Evolutionary conservation across 2,113 vertebrate species (phyloP).

Genomic region (Protobothrops mucrosquamatus): DNA sequence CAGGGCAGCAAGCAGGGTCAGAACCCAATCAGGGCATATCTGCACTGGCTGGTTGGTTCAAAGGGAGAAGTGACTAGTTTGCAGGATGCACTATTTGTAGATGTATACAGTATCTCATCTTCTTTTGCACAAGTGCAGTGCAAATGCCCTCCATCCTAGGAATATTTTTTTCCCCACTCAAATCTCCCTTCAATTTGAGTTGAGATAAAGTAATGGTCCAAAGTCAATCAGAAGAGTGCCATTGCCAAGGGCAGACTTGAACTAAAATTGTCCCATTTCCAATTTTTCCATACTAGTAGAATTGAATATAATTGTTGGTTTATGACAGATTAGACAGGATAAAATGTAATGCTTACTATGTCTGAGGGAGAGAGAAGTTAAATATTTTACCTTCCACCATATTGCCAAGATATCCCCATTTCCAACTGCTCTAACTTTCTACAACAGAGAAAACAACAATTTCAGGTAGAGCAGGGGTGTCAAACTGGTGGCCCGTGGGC

Average conservation of each 20-base stretch:
- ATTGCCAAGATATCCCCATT: not conserved
- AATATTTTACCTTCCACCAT: not conserved
- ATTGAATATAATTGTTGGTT: too few relatives aligned
- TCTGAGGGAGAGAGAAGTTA: not conserved
- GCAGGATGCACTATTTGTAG: not conserved
- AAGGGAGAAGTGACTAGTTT: not conserved
- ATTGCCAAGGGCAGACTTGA: too few relatives aligned
- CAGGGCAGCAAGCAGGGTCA: not conserved
- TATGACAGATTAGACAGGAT: too few relatives aligned
- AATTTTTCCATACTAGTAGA: too few relatives aligned
- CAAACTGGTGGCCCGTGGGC: too few relatives aligned
- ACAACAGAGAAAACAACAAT: not conserved
- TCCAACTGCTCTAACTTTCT: not conserved
- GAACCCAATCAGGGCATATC: not conserved
- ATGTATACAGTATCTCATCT: not conserved
- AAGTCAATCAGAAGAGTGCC: not conserved
- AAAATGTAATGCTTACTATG: too few relatives aligned
- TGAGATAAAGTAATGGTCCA: not conserved
- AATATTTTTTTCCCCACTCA: not conserved
- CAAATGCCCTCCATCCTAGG: not conserved
- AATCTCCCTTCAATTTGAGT: not conserved
- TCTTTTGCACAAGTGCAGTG: not conserved
- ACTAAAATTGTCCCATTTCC: too few relatives aligned
- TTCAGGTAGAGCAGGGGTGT: not conserved
- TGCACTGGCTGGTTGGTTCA: not conserved